Evolutionary conservation across 2,113 vertebrate species (phyloP).

Genomic region (Rostratula benghalensis): DNA sequence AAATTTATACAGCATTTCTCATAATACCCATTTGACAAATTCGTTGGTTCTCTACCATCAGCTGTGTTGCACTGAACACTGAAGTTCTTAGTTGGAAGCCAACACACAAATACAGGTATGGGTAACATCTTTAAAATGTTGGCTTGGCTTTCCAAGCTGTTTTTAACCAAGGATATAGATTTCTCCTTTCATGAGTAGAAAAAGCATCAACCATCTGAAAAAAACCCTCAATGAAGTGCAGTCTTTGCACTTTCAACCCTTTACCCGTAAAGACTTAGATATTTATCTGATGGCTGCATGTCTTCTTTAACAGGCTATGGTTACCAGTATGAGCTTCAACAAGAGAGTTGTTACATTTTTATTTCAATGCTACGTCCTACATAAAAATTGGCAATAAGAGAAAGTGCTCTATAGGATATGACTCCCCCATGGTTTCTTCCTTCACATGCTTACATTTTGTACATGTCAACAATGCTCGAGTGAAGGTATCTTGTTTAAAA

Average conservation of each 20-base stretch:
- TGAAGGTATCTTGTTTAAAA: not conserved
- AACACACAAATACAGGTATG: not conserved
- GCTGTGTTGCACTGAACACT: not conserved
- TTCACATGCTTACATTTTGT: not conserved
- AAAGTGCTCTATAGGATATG: not conserved
- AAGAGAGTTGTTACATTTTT: constrained; percentile 37
- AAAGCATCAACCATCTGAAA: not conserved
- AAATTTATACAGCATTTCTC: not conserved
- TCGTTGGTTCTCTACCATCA: not conserved
- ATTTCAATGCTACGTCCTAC: constrained; percentile 26
- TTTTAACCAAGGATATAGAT: not conserved
- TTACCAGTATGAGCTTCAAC: not conserved
- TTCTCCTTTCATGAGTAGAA: not conserved
- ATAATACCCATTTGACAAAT: not conserved
- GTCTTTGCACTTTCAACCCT: not conserved
- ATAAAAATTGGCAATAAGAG: constrained; percentile 48
- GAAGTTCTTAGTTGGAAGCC: not conserved
- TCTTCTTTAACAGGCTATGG: not conserved
- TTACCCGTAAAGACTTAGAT: not conserved
- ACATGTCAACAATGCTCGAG: not conserved
- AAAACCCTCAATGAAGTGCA: not conserved
- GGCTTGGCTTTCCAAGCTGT: not conserved
- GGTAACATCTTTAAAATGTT: not conserved
- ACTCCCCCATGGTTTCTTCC: not conserved
- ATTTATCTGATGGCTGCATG: constrained; percentile 8